A percentile compares a stretch with the other conserved stretches of the same genome.
These are phyloP conservation scores for Diarsia rubi DNA, from an alignment of 2,888 invertebrate genomes.

Conservation along the genomic window DNA sequence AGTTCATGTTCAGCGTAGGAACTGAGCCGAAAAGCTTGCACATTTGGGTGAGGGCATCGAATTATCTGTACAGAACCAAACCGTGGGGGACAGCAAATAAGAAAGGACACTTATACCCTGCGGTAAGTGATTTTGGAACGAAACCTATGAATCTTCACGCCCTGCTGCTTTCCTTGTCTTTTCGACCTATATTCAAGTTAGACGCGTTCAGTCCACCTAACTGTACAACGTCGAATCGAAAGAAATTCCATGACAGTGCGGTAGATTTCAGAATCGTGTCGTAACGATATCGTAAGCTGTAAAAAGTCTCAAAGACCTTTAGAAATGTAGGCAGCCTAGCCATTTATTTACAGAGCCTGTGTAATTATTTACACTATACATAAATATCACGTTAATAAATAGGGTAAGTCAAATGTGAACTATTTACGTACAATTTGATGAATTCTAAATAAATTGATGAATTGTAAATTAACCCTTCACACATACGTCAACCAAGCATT, in stretches of 20 bases:
- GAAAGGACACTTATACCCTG: no score
- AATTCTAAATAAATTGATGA: no score
- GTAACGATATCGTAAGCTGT: constrained; percentile 6
- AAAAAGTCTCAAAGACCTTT: constrained; percentile 25
- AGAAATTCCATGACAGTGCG: not conserved
- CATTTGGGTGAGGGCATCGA: no score
- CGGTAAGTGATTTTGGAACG: not conserved
- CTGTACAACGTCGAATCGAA: not conserved
- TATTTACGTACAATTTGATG: not conserved
- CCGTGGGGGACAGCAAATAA: no score
- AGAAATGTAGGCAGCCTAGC: constrained; percentile 39
- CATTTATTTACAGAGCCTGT: constrained; percentile 33
- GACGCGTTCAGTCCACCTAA: not conserved
- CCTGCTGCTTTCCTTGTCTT: not conserved
- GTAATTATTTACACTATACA: constrained; percentile 35
- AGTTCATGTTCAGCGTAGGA: no score
- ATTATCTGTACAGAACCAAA: no score
- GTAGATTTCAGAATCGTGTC: not conserved
- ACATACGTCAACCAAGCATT: no score
- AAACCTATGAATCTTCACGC: not conserved
- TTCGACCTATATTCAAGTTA: not conserved
- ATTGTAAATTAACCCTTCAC: no score
- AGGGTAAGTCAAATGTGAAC: constrained; percentile 6
- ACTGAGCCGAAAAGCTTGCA: no score
- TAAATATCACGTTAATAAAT: constrained; percentile 20